phyloP scores from a whole-genome alignment of 2,888 invertebrate genomes.

The Dyspetes luteomarginatus region DNA sequence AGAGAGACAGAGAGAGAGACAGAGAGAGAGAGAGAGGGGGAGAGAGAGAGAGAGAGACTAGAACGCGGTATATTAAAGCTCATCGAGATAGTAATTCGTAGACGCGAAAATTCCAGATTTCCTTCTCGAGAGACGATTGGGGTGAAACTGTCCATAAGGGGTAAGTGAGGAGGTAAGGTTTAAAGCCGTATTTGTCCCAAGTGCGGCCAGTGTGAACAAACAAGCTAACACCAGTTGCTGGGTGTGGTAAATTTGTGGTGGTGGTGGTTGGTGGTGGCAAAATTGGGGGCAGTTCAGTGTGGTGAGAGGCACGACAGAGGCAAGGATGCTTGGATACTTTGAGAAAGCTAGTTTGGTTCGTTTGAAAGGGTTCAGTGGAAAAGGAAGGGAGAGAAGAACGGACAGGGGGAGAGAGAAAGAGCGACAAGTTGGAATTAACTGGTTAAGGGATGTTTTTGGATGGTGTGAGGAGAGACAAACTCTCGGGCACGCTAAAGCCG shows the following conservation, averaged over 20 bases:
- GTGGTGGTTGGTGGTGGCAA: constrained; percentile 41
- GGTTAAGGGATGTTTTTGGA: constrained; percentile 39
- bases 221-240: constrained; percentile 83
- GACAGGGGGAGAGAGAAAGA: constrained; percentile 65
- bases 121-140: constrained; percentile 40
- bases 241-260: constrained; percentile 66
- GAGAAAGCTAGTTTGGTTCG: constrained; percentile 62
- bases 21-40: background rate
- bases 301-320: constrained; percentile 13
- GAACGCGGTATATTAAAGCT: background rate
- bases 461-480: constrained; percentile 41
- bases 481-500: constrained; percentile 50
- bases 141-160: constrained; percentile 47
- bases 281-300: constrained; percentile 25
- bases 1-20: constrained; percentile 5
- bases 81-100: background rate
- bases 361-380: constrained; percentile 45
- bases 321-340: constrained; percentile 49
- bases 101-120: constrained; percentile 46
- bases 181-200: constrained; percentile 81
- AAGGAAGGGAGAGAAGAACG: constrained; percentile 23
- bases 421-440: constrained; percentile 48
- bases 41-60: background rate
- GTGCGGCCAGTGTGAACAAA: constrained; percentile 81
- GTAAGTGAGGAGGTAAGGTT: constrained; percentile 4